Evolutionary conservation across 2,888 invertebrate species (phyloP), one percentile per base, ranked within the genome.

Genomic region (Meteorus colon): DNA sequence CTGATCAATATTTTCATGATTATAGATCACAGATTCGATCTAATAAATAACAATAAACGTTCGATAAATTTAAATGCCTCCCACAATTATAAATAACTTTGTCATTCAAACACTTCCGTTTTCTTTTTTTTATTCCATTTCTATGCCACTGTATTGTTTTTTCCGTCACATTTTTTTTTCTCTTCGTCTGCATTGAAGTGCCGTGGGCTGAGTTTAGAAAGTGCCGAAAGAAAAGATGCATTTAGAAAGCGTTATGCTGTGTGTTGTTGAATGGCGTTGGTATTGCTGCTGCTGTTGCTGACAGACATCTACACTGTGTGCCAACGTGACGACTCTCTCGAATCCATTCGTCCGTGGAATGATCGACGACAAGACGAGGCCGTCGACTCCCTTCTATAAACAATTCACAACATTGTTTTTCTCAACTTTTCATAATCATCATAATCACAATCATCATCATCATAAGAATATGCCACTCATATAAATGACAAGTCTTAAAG

Each of bases 231-330:
- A 68, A 66, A 69, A 79, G 82, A 84, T 85, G 82, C 84, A 84
- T 86, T 86, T 86, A 86, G 86, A 86, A 86, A 86, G 86, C 82
- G 84, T 81, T 83, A 82, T 84, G 84, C 83, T 78, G 68, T 76
- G 31, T 19, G 62, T 24, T 55, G 55, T 55, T 55, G 10, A 19
- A 55, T 55, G 19, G 55, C 19, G 55, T 55, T 19, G 19, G 55
- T 55, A 10, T 59, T 48, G 66, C 5, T 24, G 19, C 14, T 66
- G 62, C 66, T 19, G 27, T 19, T 75, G 77, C 78, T 76, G 41
- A 24, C 37, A 41, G 66, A 45, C 27, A 41, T 41, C 24, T 66
- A 24, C 19, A 19, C 19, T 37, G 37, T 66, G n/a, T 24, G 45
- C 29, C 45, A 68, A 48, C 48, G n/a, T 27, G 4, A 60, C 29